Base-by-base conservation (phyloP, 2,113 vertebrate species). In the Nothocercus nigrocapillus region DNA sequence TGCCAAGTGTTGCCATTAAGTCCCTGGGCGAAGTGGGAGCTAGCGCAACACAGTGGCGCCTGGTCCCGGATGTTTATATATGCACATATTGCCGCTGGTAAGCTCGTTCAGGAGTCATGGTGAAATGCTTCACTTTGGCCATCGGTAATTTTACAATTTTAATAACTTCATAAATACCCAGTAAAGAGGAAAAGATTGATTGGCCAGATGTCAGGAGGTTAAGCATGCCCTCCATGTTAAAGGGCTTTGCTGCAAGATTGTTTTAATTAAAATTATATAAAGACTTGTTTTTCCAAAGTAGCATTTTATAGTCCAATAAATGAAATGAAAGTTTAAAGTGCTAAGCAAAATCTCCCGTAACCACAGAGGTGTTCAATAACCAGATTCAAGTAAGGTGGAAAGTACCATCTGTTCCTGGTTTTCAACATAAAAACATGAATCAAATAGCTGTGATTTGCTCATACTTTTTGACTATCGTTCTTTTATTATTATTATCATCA, bases 291-390 rank as follows among this genome's bases (percentile, higher is more conserved):
- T 98, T 97, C 95, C 94, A 97, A 98, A 97, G 97, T 95, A 98
- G 97, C 95, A 89, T 98, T 98, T 98, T 98, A 98, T 97, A 97
- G 98, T 95, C 96, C 93, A 95, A 89, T 97, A 98, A 98, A 97
- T 97, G 96, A 98, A 98, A 97, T 98, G 95, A 96, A 97, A 97
- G 96, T 96, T 72, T 95, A 97, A 97, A 97, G 97, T 96, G 96
- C 97, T 97, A 97, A 97, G 96, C 94, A 98, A 96, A 98, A 96
- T 97, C 96, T 97, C 93, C 96, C 3, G 25, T 97, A 98, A 97
- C 96, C 91, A 93, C 97, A 97, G 97, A 98, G 97, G 98, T 98
- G 98, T 98, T 98, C 97, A 98, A 97, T 98, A 98, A 98, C 97
- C 94, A 97, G 94, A 96, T 95, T 97, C 91, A 97, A 97, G 91